A percentile compares a stretch with the other conserved stretches of the same genome.
These are phyloP conservation scores for Caretta caretta DNA, from an alignment of 2,113 vertebrate genomes.

Conservation along the genomic window DNA sequence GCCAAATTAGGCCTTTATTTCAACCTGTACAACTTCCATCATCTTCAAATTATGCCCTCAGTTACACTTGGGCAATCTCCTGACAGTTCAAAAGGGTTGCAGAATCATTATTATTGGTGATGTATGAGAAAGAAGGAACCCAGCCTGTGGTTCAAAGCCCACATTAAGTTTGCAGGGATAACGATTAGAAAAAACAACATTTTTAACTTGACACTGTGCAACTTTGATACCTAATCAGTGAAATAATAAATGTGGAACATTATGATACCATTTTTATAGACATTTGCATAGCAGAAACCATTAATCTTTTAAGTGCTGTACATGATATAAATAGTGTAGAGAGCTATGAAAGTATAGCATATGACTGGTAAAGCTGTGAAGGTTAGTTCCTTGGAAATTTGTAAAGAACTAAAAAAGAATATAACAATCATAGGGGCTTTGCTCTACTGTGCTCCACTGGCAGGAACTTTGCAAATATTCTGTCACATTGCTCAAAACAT, in stretches of 20 bases:
- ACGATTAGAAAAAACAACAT: not conserved
- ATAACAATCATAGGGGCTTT: accelerated
- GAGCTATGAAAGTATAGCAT: not conserved
- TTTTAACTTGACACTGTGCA: accelerated
- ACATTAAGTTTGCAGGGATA: not conserved
- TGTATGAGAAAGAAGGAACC: not conserved
- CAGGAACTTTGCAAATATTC: not conserved
- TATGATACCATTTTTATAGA: not conserved
- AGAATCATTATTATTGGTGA: not conserved
- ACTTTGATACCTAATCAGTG: not conserved
- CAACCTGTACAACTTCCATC: not conserved
- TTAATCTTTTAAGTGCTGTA: not conserved
- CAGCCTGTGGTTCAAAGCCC: not conserved
- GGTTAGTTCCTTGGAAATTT: not conserved
- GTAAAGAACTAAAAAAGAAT: not conserved
- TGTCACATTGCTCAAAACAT: not conserved
- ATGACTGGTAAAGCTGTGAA: not conserved
- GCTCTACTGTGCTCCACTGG: not conserved
- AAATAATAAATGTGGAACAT: not conserved
- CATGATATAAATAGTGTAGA: not conserved
- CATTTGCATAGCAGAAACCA: not conserved
- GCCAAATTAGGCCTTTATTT: not conserved
- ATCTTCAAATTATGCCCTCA: not conserved
- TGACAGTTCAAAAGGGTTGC: not conserved
- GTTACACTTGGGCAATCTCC: not conserved